Base-by-base conservation (phyloP, 2,888 invertebrate species). In the Diploptera punctata region DNA sequence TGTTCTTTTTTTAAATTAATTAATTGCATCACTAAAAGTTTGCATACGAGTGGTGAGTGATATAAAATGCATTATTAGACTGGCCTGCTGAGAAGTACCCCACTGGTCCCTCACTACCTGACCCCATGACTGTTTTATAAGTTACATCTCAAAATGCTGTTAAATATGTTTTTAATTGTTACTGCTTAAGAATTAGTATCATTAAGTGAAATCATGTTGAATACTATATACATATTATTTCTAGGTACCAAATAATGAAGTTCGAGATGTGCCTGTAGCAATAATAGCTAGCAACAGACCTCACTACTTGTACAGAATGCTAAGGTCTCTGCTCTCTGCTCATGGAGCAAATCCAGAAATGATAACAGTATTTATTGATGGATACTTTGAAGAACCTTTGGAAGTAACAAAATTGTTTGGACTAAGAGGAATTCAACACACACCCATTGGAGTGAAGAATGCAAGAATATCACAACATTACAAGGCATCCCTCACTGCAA, bases 281-380 rank as follows among this genome's bases (percentile, higher is more conserved):
- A 85, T 88, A 69, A 86, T 88, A 76, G 87, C 87, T 67, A 86
- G 86, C 78, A 87, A 88, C 79, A 80, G 88, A 76, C 87, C 88
- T 13, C 86, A 87, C 77, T 88, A 88, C 79, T 81, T 88, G 47
- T 87, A 86, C 81, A 85, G 87, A 77, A 86, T 85, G 84, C 76
- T 87, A 71, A 79, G 85, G 57, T 85, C 86, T 4, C 78, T 88
- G 67, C 78, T 88, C 57, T 82, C 85, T 21, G 84, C 86, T 4
- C 82, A 84, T 72, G 87, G 87, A 33, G 85, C 84, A 33, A 84
- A 86, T 78, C 83, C 84, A 18, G 81, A 84, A 68, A 85, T 87
- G 85, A 82, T 87, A 47, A 87, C 86, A 13, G 86, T 88, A n/a
- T 87, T 87, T 77, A 87, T 88, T 74, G 87, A 88, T 80, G 88